phyloP scores from a whole-genome alignment of 1,140 invertebrate species.

The Ladona fulva region DNA sequence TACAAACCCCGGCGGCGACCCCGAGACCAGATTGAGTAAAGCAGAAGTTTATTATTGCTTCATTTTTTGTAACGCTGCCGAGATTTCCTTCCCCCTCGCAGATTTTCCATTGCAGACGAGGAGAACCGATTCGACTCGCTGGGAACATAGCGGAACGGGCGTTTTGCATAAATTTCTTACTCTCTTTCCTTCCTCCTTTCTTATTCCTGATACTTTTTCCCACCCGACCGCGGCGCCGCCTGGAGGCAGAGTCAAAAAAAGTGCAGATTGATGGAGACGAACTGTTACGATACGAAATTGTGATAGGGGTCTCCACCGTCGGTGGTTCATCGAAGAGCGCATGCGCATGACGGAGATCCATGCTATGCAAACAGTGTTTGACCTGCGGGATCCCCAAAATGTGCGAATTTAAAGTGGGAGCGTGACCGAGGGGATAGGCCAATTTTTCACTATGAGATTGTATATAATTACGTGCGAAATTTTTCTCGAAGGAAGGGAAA shows the following conservation, averaged over 20 bases:
- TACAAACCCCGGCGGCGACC: too few relatives aligned
- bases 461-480: conserved; percentile 2
- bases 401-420: background rate
- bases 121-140: too few relatives aligned
- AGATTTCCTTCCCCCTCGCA: too few relatives aligned
- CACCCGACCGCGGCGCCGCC: background rate
- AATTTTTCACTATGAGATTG: background rate
- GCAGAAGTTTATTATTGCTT: too few relatives aligned
- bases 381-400: background rate
- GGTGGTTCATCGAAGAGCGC: background rate
- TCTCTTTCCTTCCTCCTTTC: background rate
- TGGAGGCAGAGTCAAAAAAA: background rate
- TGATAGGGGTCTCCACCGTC: background rate
- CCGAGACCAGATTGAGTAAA: too few relatives aligned
- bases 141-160: background rate
- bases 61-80: too few relatives aligned
- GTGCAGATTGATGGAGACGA: background rate
- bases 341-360: background rate
- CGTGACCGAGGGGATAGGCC: background rate
- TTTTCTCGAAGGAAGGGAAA: background rate
- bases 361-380: background rate
- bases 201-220: background rate
- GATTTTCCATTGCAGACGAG: too few relatives aligned
- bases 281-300: background rate
- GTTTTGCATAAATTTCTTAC: background rate